These are phyloP conservation scores for Syrrhaptes paradoxus DNA, from an alignment of 2,113 vertebrate genomes.

Conservation along the genomic window DNA sequence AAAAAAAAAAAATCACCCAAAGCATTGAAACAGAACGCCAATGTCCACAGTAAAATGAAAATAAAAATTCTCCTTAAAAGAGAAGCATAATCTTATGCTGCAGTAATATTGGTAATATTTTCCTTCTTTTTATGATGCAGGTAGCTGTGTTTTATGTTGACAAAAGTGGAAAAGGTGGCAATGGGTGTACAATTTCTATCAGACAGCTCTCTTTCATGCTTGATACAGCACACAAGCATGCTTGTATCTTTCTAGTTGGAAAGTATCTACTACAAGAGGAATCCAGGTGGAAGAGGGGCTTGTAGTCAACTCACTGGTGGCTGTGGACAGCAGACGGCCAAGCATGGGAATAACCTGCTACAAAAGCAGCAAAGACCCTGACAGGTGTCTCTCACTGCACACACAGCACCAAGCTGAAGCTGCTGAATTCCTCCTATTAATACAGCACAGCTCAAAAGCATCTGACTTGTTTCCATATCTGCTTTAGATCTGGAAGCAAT, in stretches of 20 bases:
- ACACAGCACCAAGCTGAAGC: background rate
- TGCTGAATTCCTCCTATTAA: background rate
- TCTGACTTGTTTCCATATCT: background rate
- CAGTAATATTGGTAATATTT: background rate
- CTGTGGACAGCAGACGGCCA: background rate
- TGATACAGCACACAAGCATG: background rate
- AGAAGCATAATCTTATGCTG: background rate
- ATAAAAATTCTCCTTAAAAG: background rate
- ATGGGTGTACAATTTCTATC: background rate
- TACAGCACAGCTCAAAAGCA: accelerated
- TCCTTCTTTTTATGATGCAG: background rate
- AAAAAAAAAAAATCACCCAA: background rate
- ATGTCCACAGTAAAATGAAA: background rate
- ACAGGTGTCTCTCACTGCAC: background rate
- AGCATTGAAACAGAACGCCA: background rate
- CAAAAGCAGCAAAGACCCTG: background rate
- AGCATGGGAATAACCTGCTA: background rate
- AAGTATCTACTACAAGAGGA: background rate
- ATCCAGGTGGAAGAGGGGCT: background rate
- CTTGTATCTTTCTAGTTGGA: background rate
- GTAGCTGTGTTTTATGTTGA: background rate
- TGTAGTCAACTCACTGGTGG: accelerated
- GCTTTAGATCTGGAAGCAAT: background rate
- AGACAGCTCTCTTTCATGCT: background rate
- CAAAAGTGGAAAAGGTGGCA: background rate